phyloP scores from a whole-genome alignment of 2,797 vertebrate genomes.

The Hafferia zeledoni region DNA sequence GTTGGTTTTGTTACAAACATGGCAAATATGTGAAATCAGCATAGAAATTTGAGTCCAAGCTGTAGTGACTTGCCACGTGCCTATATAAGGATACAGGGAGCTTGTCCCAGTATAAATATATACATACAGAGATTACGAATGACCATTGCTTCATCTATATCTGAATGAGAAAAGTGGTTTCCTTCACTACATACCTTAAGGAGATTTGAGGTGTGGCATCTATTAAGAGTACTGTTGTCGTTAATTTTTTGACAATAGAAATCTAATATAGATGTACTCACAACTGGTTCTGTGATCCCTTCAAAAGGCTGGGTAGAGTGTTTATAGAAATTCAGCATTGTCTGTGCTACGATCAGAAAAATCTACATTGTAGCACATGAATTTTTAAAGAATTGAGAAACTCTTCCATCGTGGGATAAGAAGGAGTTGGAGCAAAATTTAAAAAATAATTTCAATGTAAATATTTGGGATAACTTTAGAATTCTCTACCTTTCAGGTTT shows the following conservation, averaged over 20 bases:
- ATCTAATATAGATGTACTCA: not conserved
- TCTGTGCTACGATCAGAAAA: not conserved
- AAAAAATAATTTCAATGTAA: not conserved
- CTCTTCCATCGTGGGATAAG: not conserved
- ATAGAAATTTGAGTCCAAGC: not conserved
- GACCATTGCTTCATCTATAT: not conserved
- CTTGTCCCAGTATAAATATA: not conserved
- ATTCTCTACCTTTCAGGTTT: not conserved
- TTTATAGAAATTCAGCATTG: not conserved
- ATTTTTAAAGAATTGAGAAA: not conserved
- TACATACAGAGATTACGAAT: not conserved
- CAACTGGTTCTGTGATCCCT: not conserved
- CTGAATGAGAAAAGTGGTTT: not conserved
- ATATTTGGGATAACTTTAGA: not conserved
- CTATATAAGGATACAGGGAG: not conserved
- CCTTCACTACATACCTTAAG: not conserved
- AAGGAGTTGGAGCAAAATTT: not conserved
- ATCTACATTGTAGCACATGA: not conserved
- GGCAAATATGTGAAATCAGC: not conserved
- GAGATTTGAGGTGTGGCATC: constrained; percentile 20
- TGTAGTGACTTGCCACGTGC: not conserved
- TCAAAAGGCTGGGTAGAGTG: not conserved
- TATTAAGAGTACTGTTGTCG: not conserved
- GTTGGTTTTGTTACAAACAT: not conserved
- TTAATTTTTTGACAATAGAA: constrained; percentile 40